phyloP scores from a whole-genome alignment of 2,888 invertebrate species.

The Campaea margaritaria region DNA sequence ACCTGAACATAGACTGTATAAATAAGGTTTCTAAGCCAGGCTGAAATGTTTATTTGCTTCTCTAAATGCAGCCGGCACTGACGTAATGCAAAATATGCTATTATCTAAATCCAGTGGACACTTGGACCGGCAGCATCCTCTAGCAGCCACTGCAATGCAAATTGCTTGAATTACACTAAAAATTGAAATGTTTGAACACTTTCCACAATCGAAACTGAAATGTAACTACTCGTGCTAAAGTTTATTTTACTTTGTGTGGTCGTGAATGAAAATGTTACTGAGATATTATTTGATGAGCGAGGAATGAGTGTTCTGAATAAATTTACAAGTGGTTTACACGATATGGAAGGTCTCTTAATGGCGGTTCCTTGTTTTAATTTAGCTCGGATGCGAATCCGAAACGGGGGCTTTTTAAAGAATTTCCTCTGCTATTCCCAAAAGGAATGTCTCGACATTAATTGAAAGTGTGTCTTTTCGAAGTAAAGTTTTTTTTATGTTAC shows the following conservation, averaged over 20 bases:
- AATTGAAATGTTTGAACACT: slow-evolving; percentile 61
- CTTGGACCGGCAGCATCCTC: slow-evolving; percentile 44
- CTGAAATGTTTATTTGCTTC: slow-evolving; percentile 47
- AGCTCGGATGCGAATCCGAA: slow-evolving; percentile 51
- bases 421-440: slow-evolving; percentile 12
- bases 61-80: slow-evolving; percentile 41
- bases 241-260: slow-evolving; percentile 37
- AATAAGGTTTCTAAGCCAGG: slow-evolving; percentile 41
- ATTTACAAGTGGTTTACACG: slow-evolving; percentile 76
- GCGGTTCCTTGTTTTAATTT: slow-evolving; percentile 68
- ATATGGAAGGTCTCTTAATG: slow-evolving; percentile 72
- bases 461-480: too few species aligned
- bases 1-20: slow-evolving; percentile 42
- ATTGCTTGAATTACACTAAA: slow-evolving; percentile 71
- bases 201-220: slow-evolving; percentile 45
- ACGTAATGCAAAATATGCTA: slow-evolving; percentile 51
- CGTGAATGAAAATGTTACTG: slow-evolving; percentile 56
- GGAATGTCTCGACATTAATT: slow-evolving; percentile 7
- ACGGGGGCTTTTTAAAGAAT: slow-evolving; percentile 42
- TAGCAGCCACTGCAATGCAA: slow-evolving; percentile 66
- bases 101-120: slow-evolving; percentile 52
- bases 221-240: slow-evolving; percentile 45
- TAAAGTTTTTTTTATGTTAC: too few species aligned
- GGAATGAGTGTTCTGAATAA: slow-evolving; percentile 76
- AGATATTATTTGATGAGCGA: slow-evolving; percentile 72